Conservation (phyloP, 2,797 vertebrate species). For the Sebastes baramenuke region DNA sequence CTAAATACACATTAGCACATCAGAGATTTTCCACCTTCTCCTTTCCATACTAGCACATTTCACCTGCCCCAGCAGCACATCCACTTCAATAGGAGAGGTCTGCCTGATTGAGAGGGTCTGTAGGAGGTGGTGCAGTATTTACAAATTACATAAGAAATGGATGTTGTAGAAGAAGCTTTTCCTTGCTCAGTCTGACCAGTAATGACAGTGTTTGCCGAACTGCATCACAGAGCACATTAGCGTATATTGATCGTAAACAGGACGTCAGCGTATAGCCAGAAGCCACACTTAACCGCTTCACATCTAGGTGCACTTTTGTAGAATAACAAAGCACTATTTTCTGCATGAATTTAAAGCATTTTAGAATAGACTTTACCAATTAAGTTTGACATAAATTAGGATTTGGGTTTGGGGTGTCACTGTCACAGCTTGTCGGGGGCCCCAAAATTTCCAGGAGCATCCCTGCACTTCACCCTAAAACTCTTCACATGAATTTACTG, state of each 20-base stretch:
- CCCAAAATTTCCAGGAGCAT: not conserved
- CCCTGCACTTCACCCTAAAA: not conserved
- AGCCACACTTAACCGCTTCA: conserved; percentile 11
- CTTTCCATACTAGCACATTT: conserved; percentile 17
- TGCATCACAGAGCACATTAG: conserved; percentile 21
- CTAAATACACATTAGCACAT: conserved; percentile 48
- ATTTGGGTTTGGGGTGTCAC: not conserved
- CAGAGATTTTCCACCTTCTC: conserved; percentile 37
- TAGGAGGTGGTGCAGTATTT: conserved; percentile 58
- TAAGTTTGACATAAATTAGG: not conserved
- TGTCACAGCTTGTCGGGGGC: not conserved
- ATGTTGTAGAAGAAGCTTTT: conserved; percentile 21
- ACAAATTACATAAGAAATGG: conserved; percentile 68
- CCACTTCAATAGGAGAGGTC: conserved; percentile 44
- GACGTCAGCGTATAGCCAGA: conserved; percentile 6
- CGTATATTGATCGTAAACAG: conserved; percentile 34
- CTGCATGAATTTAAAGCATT: not conserved
- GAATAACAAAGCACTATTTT: not conserved
- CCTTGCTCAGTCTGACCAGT: not conserved
- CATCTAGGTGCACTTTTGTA: not conserved
- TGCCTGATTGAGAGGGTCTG: conserved; percentile 47
- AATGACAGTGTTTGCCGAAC: conserved; percentile 29
- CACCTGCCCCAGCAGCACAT: conserved; percentile 11
- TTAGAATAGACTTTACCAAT: not conserved
- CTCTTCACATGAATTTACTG: not conserved